These are phyloP conservation scores for Rhinella marina DNA, from an alignment of 2,797 vertebrate genomes.

Conservation along the genomic window DNA sequence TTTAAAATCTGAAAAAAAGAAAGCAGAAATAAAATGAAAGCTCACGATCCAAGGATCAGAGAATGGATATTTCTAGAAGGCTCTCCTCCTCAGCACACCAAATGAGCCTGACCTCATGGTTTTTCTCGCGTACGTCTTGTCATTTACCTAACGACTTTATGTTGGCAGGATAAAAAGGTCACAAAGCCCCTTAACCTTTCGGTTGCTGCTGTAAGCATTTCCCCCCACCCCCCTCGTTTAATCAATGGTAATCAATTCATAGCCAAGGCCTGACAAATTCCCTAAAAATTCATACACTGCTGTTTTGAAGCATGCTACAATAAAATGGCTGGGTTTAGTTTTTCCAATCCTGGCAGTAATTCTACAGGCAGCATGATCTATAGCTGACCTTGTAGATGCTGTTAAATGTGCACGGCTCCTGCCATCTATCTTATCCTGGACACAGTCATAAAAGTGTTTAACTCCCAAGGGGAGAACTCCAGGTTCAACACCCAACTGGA, in stretches of 20 bases:
- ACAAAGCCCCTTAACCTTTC: slow-evolving; percentile 80
- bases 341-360: slow-evolving; percentile 49
- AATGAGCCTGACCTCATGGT: slow-evolving; percentile 73
- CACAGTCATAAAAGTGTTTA: slow-evolving; percentile 46
- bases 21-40: neutral
- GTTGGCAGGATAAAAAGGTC: slow-evolving; percentile 78
- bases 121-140: slow-evolving; percentile 76
- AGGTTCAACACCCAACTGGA: neutral
- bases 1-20: neutral
- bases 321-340: slow-evolving; percentile 41
- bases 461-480: slow-evolving; percentile 22
- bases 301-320: slow-evolving; percentile 40
- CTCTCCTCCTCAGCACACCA: slow-evolving; percentile 64
- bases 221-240: slow-evolving; percentile 65
- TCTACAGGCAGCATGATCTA: slow-evolving; percentile 52
- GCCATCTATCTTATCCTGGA: slow-evolving; percentile 53
- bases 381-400: slow-evolving; percentile 58
- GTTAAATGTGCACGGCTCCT: slow-evolving; percentile 48
- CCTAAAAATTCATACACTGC: slow-evolving; percentile 54
- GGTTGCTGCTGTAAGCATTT: slow-evolving; percentile 80
- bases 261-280: slow-evolving; percentile 78
- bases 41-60: neutral
- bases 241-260: slow-evolving; percentile 82
- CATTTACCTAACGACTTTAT: slow-evolving; percentile 84
- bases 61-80: slow-evolving; percentile 10